Evolutionary conservation across 2,888 invertebrate species (phyloP), one percentile per base, ranked within the genome.

Genomic region (Ophioninae sp.): DNA sequence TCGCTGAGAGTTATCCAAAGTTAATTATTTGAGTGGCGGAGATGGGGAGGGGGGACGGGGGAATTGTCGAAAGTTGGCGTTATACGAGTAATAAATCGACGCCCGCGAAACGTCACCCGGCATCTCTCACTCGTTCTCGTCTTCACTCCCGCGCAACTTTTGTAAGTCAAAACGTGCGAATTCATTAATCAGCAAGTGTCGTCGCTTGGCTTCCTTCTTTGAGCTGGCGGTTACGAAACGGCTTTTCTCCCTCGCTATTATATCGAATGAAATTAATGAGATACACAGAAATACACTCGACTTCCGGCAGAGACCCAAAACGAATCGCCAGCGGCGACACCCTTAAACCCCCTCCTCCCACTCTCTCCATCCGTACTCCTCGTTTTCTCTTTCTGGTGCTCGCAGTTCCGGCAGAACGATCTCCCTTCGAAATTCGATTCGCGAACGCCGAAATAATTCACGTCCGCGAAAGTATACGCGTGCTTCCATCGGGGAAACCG

Each of bases 181-280:
- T 89, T 90, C 92, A 93, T 93, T 93, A 93, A 93, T 93, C 92
- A 93, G 90, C 84, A 21, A 86, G 80, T 70, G 79, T 70, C 82
- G 80, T 73, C 74, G 84, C 50, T 21, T 80, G 69, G 69, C 80
- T 73, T 74, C 75, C 67, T 81, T 79, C 81, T 81, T 10, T 21
- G 20, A 77, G 80, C 74, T 61, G 84, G 78, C 79, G 85, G 81
- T 84, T 68, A 50, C 84, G 82, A 64, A 75, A 68, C 76, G 61
- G 39, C 62, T 61, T 84, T 68, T 84, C 81, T 68, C 77, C 61
- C 74, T 50, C 64, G 89, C 90, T 92, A 92, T 92, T 92, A 92
- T 92, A 92, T 92, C 89, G 91, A 92, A 91, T 91, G 90, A 92
- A 91, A 93, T 93, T 93, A 93, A 93, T 93, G 93, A 92, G 92